A percentile compares a stretch with the other conserved stretches of the same genome.
Evolutionary conservation across 1,140 invertebrate species (phyloP).

Genomic region (Anastrepha obliqua): DNA sequence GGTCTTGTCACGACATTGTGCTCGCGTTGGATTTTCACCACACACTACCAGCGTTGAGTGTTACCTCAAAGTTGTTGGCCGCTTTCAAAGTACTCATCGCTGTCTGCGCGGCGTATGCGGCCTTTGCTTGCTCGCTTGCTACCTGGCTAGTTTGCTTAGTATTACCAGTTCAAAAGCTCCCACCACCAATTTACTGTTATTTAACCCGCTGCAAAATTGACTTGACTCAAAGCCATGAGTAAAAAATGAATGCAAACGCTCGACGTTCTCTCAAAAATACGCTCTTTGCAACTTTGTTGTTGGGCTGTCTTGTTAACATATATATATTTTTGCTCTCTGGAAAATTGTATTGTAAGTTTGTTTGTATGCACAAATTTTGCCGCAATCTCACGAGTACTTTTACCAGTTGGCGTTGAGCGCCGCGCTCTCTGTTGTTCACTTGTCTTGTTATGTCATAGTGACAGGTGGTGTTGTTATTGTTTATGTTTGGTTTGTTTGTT

Average conservation of each 20-base stretch:
- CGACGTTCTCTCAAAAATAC: not conserved
- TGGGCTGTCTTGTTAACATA: not conserved
- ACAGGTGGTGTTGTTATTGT: not conserved
- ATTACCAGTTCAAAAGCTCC: conserved; percentile 20
- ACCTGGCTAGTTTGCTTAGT: not conserved
- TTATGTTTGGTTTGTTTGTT: conserved; percentile 25
- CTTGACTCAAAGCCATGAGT: not conserved
- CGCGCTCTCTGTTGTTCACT: not conserved
- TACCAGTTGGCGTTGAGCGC: not conserved
- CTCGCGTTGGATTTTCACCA: conserved; percentile 40
- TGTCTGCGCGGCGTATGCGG: not conserved
- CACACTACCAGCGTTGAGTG: not conserved
- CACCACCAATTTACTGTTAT: conserved; percentile 37
- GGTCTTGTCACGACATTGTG: conserved; percentile 29
- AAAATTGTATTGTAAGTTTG: not conserved
- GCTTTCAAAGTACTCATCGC: not conserved
- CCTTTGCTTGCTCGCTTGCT: not conserved
- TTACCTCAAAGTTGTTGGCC: conserved; percentile 10
- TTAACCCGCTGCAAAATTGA: not conserved
- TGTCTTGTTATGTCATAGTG: conserved; percentile 16
- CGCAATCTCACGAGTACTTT: too few relatives aligned
- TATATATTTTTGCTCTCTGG: not conserved
- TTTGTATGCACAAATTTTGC: not conserved
- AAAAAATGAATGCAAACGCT: not conserved
- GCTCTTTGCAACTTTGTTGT: not conserved